Conservation (phyloP, 1,140 invertebrate genomes). For the Orchestia grillus region DNA sequence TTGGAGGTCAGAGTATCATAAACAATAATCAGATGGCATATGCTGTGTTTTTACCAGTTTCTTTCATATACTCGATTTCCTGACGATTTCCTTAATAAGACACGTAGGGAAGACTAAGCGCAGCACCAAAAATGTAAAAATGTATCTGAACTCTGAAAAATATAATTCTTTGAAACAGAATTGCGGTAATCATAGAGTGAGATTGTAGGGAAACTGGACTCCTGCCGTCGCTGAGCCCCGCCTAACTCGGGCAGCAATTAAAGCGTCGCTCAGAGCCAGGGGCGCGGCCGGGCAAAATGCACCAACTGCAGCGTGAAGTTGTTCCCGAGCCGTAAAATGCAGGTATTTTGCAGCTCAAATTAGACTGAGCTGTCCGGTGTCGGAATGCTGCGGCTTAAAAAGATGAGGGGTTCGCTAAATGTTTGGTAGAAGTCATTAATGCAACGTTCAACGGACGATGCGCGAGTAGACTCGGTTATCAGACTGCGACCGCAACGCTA, state of each 20-base stretch:
- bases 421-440: background rate
- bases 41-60: background rate
- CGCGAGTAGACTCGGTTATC: background rate
- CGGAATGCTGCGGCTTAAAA: background rate
- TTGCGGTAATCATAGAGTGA: background rate
- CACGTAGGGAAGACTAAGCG: background rate
- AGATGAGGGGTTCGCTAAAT: background rate
- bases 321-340: background rate
- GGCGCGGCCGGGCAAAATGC: background rate
- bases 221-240: background rate
- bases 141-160: background rate
- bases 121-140: background rate
- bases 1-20: background rate
- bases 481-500: background rate
- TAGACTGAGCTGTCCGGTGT: background rate
- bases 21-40: background rate
- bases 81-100: background rate
- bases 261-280: background rate
- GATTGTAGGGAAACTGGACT: background rate
- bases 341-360: background rate
- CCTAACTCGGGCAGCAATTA: background rate
- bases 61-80: background rate
- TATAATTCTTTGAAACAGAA: background rate
- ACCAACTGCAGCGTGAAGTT: background rate
- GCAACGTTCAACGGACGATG: background rate